Percentiles rank a stretch among this genome's conserved stretches.
phyloP scores from a whole-genome alignment of 2,113 vertebrate species.

The Corydoras sp. region DNA sequence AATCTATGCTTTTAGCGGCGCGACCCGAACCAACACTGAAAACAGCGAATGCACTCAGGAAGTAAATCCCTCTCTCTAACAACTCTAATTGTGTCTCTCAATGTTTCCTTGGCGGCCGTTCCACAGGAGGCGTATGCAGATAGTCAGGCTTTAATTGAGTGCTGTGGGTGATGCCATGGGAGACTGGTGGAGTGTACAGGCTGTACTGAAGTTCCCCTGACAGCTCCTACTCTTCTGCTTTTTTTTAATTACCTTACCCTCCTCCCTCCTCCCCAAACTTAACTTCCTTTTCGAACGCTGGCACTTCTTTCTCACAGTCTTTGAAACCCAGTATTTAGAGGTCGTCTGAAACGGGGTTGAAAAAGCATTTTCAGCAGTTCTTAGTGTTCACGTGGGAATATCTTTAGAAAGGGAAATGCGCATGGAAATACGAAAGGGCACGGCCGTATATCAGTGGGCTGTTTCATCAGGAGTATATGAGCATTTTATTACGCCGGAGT shows the following conservation, averaged over 20 bases:
- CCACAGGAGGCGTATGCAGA: constrained; percentile 32
- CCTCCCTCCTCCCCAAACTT: too few species aligned
- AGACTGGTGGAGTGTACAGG: constrained; percentile 34
- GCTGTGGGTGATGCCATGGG: constrained; percentile 40
- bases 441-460: too few species aligned
- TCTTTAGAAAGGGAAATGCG: too few species aligned
- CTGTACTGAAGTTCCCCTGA: constrained; percentile 30
- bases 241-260: constrained; percentile 43
- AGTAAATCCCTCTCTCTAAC: constrained; percentile 33
- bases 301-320: too few species aligned
- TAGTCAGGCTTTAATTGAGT: constrained; percentile 42
- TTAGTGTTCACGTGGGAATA: too few species aligned
- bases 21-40: not conserved
- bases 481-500: too few species aligned
- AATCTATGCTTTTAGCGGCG: constrained; percentile 3
- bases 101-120: constrained; percentile 31
- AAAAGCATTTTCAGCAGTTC: too few species aligned
- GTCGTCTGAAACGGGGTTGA: too few species aligned
- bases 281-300: too few species aligned
- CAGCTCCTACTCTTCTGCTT: constrained; percentile 39
- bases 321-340: too few species aligned
- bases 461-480: too few species aligned
- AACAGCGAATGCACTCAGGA: constrained; percentile 25
- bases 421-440: too few species aligned
- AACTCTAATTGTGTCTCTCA: constrained; percentile 28